These are phyloP conservation scores for Chrysopa pallens DNA, from an alignment of 1,140 invertebrate species.

Conservation along the genomic window DNA sequence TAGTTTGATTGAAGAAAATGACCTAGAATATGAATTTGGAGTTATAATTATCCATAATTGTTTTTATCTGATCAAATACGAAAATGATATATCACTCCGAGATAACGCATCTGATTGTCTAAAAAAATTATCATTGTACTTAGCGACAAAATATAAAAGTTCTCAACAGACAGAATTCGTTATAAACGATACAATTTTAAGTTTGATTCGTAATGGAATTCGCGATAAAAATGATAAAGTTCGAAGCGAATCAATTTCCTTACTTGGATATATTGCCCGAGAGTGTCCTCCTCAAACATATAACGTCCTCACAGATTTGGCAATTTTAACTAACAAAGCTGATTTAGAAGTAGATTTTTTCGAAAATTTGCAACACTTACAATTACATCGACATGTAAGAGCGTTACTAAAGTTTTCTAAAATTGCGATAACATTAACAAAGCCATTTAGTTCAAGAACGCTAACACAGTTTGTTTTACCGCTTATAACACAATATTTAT, in stretches of 20 bases:
- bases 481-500: conserved; percentile 59
- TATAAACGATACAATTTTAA: conserved; percentile 51
- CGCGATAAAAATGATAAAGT: conserved; percentile 42
- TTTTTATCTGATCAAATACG: conserved; percentile 55
- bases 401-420: conserved; percentile 53
- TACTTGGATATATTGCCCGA: conserved; percentile 55
- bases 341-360: conserved; percentile 88
- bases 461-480: conserved; percentile 74
- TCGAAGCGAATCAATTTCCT: conserved; percentile 52
- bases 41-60: conserved; percentile 64
- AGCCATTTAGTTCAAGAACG: conserved; percentile 42
- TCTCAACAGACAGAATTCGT: conserved; percentile 37
- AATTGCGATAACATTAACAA: conserved; percentile 32
- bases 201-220: conserved; percentile 46
- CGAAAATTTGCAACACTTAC: conserved; percentile 77
- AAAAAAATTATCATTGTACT: conserved; percentile 39
- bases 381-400: conserved; percentile 62
- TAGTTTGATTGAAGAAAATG: conserved; percentile 28
- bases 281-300: conserved; percentile 45
- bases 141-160: conserved; percentile 29
- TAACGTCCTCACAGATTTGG: conserved; percentile 55
- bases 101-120: conserved; percentile 62
- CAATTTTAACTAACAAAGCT: conserved; percentile 42
- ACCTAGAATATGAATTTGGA: conserved; percentile 43
- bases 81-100: conserved; percentile 65